Percentiles rank a stretch among this genome's conserved stretches.
Evolutionary conservation across 2,113 vertebrate genomes (phyloP).

Genomic region (Gopherus flavomarginatus): DNA sequence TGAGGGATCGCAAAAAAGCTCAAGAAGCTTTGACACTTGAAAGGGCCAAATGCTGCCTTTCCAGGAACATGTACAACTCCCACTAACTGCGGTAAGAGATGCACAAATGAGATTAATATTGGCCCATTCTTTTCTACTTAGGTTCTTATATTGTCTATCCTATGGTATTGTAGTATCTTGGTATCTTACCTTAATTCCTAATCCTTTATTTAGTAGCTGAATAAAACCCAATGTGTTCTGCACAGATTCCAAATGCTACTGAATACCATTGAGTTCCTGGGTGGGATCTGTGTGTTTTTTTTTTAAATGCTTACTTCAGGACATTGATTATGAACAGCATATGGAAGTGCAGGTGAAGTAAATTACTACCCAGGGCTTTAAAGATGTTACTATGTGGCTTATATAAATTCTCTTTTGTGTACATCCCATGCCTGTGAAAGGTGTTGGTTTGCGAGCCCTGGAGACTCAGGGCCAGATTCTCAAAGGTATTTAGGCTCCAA

Average conservation of each 20-base stretch:
- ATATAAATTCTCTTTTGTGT: background rate
- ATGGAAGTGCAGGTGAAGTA: background rate
- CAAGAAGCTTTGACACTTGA: slow-evolving; percentile 34
- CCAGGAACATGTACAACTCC: background rate
- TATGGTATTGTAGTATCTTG: background rate
- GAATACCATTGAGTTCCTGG: background rate
- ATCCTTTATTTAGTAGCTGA: background rate
- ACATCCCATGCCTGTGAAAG: accelerated
- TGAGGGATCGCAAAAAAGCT: background rate
- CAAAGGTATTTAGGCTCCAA: background rate
- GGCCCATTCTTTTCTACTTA: background rate
- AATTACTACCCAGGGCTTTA: background rate
- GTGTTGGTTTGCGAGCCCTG: background rate
- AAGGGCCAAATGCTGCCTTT: background rate
- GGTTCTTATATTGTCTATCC: background rate
- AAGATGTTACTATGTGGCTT: background rate
- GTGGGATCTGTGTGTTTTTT: background rate
- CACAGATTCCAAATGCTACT: background rate
- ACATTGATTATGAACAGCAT: background rate
- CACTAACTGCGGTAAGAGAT: background rate
- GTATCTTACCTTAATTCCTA: background rate
- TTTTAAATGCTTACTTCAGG: too few relatives aligned
- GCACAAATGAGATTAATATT: background rate
- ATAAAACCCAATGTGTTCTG: background rate
- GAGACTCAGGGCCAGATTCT: background rate